Base-by-base conservation (phyloP, 2,113 vertebrate species). In the Chitala chitala region DNA sequence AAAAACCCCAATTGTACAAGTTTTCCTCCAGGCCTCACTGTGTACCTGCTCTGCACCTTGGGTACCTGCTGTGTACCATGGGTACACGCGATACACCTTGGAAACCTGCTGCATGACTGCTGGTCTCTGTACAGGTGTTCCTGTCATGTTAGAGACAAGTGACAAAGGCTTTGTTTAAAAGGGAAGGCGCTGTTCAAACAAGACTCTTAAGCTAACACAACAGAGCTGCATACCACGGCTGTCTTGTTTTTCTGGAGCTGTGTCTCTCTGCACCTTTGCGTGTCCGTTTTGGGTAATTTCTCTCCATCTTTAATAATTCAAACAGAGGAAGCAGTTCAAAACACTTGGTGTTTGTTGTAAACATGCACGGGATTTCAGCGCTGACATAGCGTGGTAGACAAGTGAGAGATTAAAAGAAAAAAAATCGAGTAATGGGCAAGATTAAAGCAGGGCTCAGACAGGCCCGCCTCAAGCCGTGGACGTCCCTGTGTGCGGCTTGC, bases 171-270 rank as follows among this genome's bases (percentile, higher is more conserved):
- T 44, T 44, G 40, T 44, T 44, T 36, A 24, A 31, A 66, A 66
- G 63, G 22, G 63, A 24, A 66, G 63, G 40, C 29, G 63, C 31
- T 66, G n/a, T n/a, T n/a, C n/a, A n/a, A n/a, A n/a, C n/a, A n/a
- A 24, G 63, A 3, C 63, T 24, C 36, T n/a, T 66, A 24, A 10
- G 3, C 40, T 42, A 66, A 46, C 26, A 66, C 5, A 22, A 33
- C 36, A 66, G 63, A 42, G 44, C 24, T n/a, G 22, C n/a, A 44
- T 10, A 20, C 24, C 40, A 66, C 40, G 44, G 5, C 63, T 65
- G 58, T 1, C 6, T 29, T 63, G 59, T 33, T n/a, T 29, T 38
- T 20, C 59, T 38, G 59, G 59, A 15, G 7, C 20, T 29, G 31
- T 20, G 17, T 63, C n/a, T 36, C 17, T 36, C 59, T 63, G 59